Base-by-base conservation (phyloP, 2,888 invertebrate species). In the Monopis laevigella region DNA sequence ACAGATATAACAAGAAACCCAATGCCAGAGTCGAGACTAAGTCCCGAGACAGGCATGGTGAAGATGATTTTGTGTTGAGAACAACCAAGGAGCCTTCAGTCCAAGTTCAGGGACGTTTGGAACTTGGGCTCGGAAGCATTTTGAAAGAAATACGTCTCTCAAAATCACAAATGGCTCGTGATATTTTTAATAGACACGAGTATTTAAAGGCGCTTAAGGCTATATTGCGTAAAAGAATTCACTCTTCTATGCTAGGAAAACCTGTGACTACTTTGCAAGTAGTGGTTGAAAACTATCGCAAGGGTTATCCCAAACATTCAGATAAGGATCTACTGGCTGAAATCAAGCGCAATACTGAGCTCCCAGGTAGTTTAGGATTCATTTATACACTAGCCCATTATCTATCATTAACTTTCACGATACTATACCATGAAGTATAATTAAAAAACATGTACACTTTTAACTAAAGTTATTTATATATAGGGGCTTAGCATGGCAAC, bases 61-160 rank as follows among this genome's bases (percentile, higher is more conserved):
- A n/a, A n/a, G n/a, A n/a, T n/a, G n/a, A n/a, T n/a, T n/a, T n/a
- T n/a, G 47, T 55, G 13, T 29, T 30, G 43, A 51, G 48, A 34
- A 49, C 59, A 5, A 58, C 64, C 49, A 44, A 47, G 18, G 50
- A 48, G 42, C 67, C 70, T 2, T 48, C 58, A 26, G 51, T 50
- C 28, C 61, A 62, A 48, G 44, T 69, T 47, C 2, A 10, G 54
- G 73, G 75, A 26, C 65, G 75, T n/a, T 47, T 78, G 43, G 75
- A 74, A 54, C 49, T 73, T 41, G 67, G 66, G 13, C 48, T 78
- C 39, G 75, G 77, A 41, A 42, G 34, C 27, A 57, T 78, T 29
- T 45, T 73, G 42, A 72, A 69, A 53, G 55, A 65, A 18, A 49
- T 39, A 12, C 11, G 14, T 5, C 7, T 8, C 2, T 7, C 12